Percentiles rank a stretch among this genome's conserved stretches.
Conservation (phyloP, 2,113 vertebrate genomes). For the Perca flavescens region DNA sequence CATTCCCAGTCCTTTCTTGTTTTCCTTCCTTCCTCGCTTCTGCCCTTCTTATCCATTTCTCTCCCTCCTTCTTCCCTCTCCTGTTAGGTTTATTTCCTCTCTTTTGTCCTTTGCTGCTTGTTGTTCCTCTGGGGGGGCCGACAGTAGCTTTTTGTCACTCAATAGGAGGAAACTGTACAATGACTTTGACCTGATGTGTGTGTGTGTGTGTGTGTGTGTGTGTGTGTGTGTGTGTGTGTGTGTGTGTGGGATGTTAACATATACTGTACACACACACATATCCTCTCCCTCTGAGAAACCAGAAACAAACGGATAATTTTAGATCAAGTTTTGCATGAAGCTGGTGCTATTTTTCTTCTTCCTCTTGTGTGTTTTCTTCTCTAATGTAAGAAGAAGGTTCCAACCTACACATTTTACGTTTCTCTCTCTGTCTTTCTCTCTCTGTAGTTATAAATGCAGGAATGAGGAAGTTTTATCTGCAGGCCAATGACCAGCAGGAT, state of each 20-base stretch:
- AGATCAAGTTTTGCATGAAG: slow-evolving; percentile 28
- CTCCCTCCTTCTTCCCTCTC: slow-evolving; percentile 31
- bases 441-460: slow-evolving; percentile 94
- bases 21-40: background rate
- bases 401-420: background rate
- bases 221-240: slow-evolving; percentile 21
- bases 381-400: background rate
- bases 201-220: slow-evolving; percentile 25
- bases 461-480: slow-evolving; percentile 97
- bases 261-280: slow-evolving; percentile 27
- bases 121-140: slow-evolving; percentile 45
- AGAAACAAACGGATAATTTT: slow-evolving; percentile 60
- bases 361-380: background rate
- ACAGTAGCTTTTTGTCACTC: slow-evolving; percentile 64
- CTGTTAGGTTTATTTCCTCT: slow-evolving; percentile 54
- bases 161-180: slow-evolving; percentile 74
- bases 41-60: background rate
- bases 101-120: slow-evolving; percentile 65
- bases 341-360: background rate
- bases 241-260: slow-evolving; percentile 34
- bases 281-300: slow-evolving; percentile 45
- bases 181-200: slow-evolving; percentile 49
- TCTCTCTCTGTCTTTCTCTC: background rate
- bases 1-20: slow-evolving; percentile 7
- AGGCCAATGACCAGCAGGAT: slow-evolving; percentile 98